Base-by-base conservation (phyloP, 2,888 invertebrate species). In the Ellobium chinense region DNA sequence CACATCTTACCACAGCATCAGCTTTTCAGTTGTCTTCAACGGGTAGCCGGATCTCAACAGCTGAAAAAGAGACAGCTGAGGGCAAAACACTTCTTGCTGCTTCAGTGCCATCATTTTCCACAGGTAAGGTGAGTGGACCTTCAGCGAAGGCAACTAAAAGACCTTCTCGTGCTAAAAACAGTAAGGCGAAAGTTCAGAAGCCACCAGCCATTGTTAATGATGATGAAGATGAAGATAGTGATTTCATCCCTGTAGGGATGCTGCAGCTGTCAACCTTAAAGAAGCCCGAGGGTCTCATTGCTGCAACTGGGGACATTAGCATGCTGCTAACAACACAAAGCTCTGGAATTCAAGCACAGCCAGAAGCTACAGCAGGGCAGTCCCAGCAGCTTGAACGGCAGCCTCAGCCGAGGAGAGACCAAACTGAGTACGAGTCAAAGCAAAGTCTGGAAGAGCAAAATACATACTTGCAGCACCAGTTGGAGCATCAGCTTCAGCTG, bases 231-330 rank as follows among this genome's bases (percentile, higher is more conserved):
- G 75, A 75, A 9, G 34, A 80, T 39, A 68, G 72, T 69, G 80
- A 75, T 34, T 78, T 78, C 27, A 78, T 78, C n/a, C 78, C 78
- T n/a, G 78, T 78, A 18, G 78, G 78, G 21, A 72, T 78, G 78
- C 24, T 70, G 24, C 78, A 78, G 36, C 34, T 78, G 24, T 54
- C 78, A 36, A 14, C 54, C 18, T 18, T 62, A 18, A 70, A 56
- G 54, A 46, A 24, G 39, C 72, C 56, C 27, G 76, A 76, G 9
- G 63, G 14, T 46, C 21, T 12, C 14, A 24, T 4, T 46, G 9
- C 1, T 31, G 36, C 9, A 12, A n/a, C 34, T 56, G 36, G 3
- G 27, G 37, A 60, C 36, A 7, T 18, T n/a, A 56, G n/a, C 3
- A 34, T 31, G 36, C 34, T 24, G 4, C 34, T 37, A 14, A 14